phyloP scores from a whole-genome alignment of 2,113 vertebrate genomes.

The Perca fluviatilis region DNA sequence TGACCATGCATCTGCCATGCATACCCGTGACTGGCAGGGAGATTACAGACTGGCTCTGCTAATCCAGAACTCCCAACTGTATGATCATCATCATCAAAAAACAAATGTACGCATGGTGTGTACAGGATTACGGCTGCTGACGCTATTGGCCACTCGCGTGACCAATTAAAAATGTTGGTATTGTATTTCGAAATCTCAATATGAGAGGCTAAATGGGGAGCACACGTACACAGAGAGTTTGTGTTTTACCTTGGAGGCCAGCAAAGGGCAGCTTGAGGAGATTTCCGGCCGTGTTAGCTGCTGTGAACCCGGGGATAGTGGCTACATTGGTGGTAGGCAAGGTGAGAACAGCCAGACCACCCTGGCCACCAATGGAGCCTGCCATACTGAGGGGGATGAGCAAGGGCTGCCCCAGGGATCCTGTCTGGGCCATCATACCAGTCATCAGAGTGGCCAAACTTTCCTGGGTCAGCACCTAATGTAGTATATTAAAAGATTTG shows the following conservation, averaged over 20 bases:
- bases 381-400: conserved; percentile 97
- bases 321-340: conserved; percentile 94
- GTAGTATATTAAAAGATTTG: background rate
- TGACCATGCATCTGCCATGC: too few species aligned
- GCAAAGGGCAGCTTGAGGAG: conserved; percentile 94
- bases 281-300: conserved; percentile 88
- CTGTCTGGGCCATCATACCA: conserved; percentile 95
- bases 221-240: background rate
- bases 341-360: conserved; percentile 94
- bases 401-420: conserved; percentile 94
- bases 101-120: too few species aligned
- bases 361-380: conserved; percentile 93
- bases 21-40: too few species aligned
- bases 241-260: conserved; percentile 91
- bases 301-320: conserved; percentile 90
- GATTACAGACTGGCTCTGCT: too few species aligned
- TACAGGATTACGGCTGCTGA: too few species aligned
- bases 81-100: too few species aligned
- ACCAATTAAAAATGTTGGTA: too few species aligned
- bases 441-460: conserved; percentile 96
- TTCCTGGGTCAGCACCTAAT: conserved; percentile 97
- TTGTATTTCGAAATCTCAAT: background rate
- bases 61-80: too few species aligned
- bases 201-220: background rate
- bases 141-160: too few species aligned